Base-by-base conservation (phyloP, 2,888 invertebrate genomes). In the Actias luna region DNA sequence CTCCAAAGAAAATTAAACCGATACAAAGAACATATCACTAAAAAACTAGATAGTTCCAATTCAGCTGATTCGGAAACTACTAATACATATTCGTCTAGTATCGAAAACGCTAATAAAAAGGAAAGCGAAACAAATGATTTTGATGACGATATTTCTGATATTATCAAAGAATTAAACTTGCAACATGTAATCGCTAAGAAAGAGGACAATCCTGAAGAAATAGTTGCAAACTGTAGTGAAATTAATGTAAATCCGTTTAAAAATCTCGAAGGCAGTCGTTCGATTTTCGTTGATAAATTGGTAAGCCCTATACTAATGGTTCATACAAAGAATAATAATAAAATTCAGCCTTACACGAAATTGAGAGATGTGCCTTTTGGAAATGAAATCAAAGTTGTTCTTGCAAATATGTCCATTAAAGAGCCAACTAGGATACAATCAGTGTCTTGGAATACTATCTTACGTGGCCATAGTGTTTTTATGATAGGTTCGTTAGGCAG, bases 401-500 rank as follows among this genome's bases (percentile, higher is more conserved):
- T 94, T 1, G 77, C 73, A 63, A 84, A 81, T 33, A 80, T 92
- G 79, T 70, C 72, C 0, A 74, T 93, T 0, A 79, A 77, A 5
- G 76, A 76, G 0, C 92, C 94, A 0, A 93, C 89, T 78, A 88
- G 90, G 50, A 86, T 96, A 35, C 97, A 97, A 75, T 93, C 94
- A 0, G 95, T 95, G 61, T 92, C 94, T 0, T 97, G 97, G 96
- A 94, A 95, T 0, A 94, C 95, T 2, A 91, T 96, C 57, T 84
- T 94, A 52, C 91, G 95, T 42, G 95, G 95, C 0, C 93, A 94
- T 59, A 95, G 95, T 67, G 85, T 95, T 0, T 93, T 95, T 60
- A 92, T 95, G 65, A 88, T 97, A 1, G 93, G 95, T 65, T 90
- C 94, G 0, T 76, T 87, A 0, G 83, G 84, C 16, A 93, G 94